Evolutionary conservation across 2,888 invertebrate genomes (phyloP), one percentile per base, ranked within the genome.

Genomic region (Apotomis turbidana): DNA sequence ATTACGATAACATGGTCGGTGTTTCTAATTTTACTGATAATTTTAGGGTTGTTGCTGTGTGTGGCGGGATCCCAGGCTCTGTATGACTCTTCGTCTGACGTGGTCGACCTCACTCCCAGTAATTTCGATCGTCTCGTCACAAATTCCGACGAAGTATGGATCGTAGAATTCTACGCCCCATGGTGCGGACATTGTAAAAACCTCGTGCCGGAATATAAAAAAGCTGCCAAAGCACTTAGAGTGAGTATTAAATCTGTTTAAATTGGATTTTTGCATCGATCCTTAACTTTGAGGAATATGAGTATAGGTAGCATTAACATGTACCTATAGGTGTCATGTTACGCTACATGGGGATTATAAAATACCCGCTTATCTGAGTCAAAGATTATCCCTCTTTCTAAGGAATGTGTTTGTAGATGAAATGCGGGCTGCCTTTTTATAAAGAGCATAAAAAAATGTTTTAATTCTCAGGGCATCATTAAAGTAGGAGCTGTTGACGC

Each of bases 121-220:
- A 99, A 98, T 93, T 99, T 99, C 86, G 96, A 99, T 80, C 95
- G 94, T 77, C 91, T 96, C 79, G 99, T 99, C 4, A 89, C 96
- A 61, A 95, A 97, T 77, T 95, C 97, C 76, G 97, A 99, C 87
- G 95, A 96, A 78, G 93, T 99, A 38, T 99, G 99, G 99, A 91
- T 99, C 72, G 97, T 99, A 0, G 99, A 99, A 85, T 99, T 98
- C 90, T 99, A 95, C 88, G 99, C 99, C 0, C 98, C 99, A 0
- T 99, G 99, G 99, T 99, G 97, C 88, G 98, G 97, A 10, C 97
- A 97, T 84, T 97, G 99, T 89, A 96, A 99, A 87, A 95, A 95
- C 74, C 94, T 99, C 58, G 98, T 96, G 58, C 97, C 98, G 1
- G 99, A 99, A 85, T 99, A 98, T 91, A 96, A 97, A 75, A 99